These are phyloP conservation scores for Drosophila eugracilis DNA, from an alignment of 1,140 invertebrate genomes.

Conservation along the genomic window DNA sequence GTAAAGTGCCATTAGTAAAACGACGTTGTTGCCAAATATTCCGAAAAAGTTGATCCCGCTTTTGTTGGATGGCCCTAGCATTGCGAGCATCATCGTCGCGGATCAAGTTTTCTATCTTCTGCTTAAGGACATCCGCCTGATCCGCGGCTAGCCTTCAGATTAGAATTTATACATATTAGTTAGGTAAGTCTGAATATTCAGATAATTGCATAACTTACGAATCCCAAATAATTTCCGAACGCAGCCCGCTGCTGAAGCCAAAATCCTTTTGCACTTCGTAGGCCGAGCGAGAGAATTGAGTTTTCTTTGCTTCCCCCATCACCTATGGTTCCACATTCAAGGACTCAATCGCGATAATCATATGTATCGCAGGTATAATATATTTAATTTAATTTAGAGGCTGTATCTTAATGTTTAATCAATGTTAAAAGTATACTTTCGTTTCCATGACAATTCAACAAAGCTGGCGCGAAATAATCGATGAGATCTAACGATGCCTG, in stretches of 20 bases:
- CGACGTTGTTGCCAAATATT: slow-evolving; percentile 74
- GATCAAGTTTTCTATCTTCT: slow-evolving; percentile 67
- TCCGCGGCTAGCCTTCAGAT: slow-evolving; percentile 53
- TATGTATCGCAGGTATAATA: neutral
- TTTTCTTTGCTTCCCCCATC: slow-evolving; percentile 12
- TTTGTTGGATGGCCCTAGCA: slow-evolving; percentile 24
- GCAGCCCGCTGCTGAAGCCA: slow-evolving; percentile 57
- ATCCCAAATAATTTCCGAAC: slow-evolving; percentile 78
- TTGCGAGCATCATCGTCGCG: slow-evolving; percentile 27
- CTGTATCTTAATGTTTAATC: no score
- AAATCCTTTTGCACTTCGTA: slow-evolving; percentile 77
- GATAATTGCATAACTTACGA: slow-evolving; percentile 58
- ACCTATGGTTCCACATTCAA: neutral
- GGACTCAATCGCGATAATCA: neutral
- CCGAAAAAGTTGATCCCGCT: slow-evolving; percentile 54
- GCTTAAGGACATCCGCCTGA: slow-evolving; percentile 55
- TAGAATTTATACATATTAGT: neutral
- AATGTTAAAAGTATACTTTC: neutral
- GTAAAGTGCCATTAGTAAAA: slow-evolving; percentile 67
- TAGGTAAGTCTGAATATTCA: neutral
- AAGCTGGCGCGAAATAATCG: slow-evolving; percentile 32
- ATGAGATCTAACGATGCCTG: slow-evolving; percentile 1
- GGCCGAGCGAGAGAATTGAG: slow-evolving; percentile 50
- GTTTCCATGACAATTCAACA: slow-evolving; percentile 27
- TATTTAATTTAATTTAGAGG: slow-evolving; percentile 6